phyloP scores from a whole-genome alignment of 2,888 invertebrate genomes.

The Sphaerophoria taeniata region DNA sequence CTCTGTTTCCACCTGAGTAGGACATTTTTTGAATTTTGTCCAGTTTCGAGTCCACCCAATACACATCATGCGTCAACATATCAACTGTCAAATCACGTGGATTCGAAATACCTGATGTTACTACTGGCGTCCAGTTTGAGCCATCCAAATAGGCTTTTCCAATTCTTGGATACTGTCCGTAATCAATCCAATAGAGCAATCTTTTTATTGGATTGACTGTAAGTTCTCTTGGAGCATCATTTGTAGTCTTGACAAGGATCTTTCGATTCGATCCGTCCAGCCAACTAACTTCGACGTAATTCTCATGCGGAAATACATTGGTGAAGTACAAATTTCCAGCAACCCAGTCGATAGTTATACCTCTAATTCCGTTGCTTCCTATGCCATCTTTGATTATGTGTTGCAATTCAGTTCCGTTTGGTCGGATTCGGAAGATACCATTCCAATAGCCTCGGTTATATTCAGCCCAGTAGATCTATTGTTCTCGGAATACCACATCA shows the following conservation, averaged over 20 bases:
- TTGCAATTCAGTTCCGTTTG: constrained; percentile 94
- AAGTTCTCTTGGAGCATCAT: constrained; percentile 96
- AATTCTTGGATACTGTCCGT: constrained; percentile 97
- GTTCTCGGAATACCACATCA: constrained; percentile 94
- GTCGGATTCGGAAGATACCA: constrained; percentile 94
- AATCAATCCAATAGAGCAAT: constrained; percentile 98
- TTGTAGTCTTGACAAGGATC: constrained; percentile 94
- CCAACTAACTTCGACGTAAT: constrained; percentile 97
- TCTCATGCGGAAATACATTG: constrained; percentile 97
- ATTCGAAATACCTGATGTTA: constrained; percentile 94
- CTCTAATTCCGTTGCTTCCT: constrained; percentile 96
- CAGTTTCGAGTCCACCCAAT: constrained; percentile 97
- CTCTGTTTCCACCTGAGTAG: constrained; percentile 90
- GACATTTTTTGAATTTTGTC: constrained; percentile 97
- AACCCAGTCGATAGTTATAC: constrained; percentile 98
- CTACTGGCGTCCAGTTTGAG: constrained; percentile 91
- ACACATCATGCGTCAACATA: constrained; percentile 96
- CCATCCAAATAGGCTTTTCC: constrained; percentile 95
- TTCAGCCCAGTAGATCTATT: constrained; percentile 99
- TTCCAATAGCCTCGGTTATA: constrained; percentile 95
- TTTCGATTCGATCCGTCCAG: constrained; percentile 95
- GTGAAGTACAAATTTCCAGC: constrained; percentile 98
- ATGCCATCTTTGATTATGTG: constrained; percentile 94
- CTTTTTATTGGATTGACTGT: constrained; percentile 98
- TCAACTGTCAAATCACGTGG: constrained; percentile 96